phyloP scores from a whole-genome alignment of 2,113 vertebrate species.

The Coracopsis vasa region DNA sequence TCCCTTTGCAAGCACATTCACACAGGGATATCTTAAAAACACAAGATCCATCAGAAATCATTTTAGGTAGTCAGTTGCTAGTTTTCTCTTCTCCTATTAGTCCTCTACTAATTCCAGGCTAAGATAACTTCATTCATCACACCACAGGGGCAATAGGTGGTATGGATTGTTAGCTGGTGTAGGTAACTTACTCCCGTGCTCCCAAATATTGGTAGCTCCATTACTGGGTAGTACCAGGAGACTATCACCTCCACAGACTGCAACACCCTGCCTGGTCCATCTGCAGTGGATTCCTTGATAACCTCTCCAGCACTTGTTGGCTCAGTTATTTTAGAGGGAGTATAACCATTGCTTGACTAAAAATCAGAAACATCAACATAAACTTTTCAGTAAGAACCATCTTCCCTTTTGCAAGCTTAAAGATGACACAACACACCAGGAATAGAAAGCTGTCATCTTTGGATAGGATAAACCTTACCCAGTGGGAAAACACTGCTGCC shows the following conservation, averaged over 20 bases:
- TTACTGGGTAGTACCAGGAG: background rate
- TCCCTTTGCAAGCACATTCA: conserved; percentile 74
- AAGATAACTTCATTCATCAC: background rate
- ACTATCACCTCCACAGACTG: background rate
- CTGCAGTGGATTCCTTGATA: conserved; percentile 50
- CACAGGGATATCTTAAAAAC: conserved; percentile 43
- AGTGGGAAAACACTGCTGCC: conserved; percentile 73
- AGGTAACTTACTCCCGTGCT: background rate
- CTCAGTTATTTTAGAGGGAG: conserved; percentile 54
- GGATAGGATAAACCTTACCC: conserved; percentile 73
- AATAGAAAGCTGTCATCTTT: conserved; percentile 74
- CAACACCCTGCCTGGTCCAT: conserved; percentile 39
- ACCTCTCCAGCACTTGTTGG: conserved; percentile 44
- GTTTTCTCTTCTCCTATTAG: background rate
- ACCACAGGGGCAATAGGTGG: background rate
- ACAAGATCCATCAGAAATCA: background rate
- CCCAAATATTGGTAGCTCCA: background rate
- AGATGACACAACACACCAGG: conserved; percentile 70
- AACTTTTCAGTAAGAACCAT: conserved; percentile 47
- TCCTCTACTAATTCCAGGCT: background rate
- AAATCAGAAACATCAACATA: conserved; percentile 66
- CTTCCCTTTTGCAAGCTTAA: conserved; percentile 72
- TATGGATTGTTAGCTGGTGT: background rate
- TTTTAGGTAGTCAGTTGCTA: background rate
- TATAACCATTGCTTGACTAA: conserved; percentile 75